Conservation (phyloP, 2,113 vertebrate genomes). For the Pan troglodytes region NHGRI_mPanTro3-v2.1_pri NC_072421.2:32939001-32939500, state of each 20-base stretch:
- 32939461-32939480: neutral
- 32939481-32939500: neutral
- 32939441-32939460: neutral
- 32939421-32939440: neutral
- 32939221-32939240: neutral
- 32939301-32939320: neutral
- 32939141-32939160: neutral
- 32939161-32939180: neutral
- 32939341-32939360: neutral
- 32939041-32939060: conserved; percentile 35
- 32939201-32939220: neutral
- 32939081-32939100: neutral
- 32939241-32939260: neutral
- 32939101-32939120: neutral
- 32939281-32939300: neutral
- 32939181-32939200: neutral
- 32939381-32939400: neutral
- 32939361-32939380: neutral
- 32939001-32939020: conserved; percentile 44
- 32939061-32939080: neutral
- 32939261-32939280: conserved; percentile 32
- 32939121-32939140: neutral
- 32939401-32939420: neutral
- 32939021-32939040: neutral
- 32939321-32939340: neutral